These are phyloP conservation scores for Sphecodes monilicornis DNA, from an alignment of 2,888 invertebrate species.

Conservation along the genomic window DNA sequence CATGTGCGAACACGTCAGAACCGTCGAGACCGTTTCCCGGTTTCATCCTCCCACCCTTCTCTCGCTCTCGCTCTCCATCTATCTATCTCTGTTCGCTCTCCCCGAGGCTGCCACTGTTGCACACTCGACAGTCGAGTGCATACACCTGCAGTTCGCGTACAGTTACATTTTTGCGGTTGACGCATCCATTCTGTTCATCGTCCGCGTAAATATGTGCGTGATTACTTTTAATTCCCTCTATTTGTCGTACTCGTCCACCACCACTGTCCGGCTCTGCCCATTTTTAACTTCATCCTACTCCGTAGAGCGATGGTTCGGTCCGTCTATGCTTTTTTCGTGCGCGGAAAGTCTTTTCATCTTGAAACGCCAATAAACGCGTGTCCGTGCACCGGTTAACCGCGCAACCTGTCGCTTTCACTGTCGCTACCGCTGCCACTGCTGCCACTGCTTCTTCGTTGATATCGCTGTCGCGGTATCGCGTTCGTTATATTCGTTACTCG, in stretches of 20 bases:
- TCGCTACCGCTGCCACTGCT: too few species aligned
- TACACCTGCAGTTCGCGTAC: conserved; percentile 75
- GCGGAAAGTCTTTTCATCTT: conserved; percentile 15
- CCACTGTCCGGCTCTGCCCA: background rate
- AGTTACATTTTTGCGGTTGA: conserved; percentile 79
- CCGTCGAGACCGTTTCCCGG: conserved; percentile 23
- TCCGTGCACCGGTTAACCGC: conserved; percentile 76
- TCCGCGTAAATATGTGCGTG: conserved; percentile 78
- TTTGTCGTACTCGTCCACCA: conserved; percentile 63
- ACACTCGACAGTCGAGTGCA: conserved; percentile 48
- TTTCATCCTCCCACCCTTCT: background rate
- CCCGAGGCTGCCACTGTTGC: conserved; percentile 8
- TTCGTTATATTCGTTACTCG: conserved; percentile 63
- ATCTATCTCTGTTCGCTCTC: background rate
- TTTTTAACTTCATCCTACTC: conserved; percentile 4
- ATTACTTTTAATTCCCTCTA: conserved; percentile 82
- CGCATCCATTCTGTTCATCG: conserved; percentile 74
- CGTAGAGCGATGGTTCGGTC: background rate
- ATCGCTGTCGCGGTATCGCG: conserved; percentile 28
- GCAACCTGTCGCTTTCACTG: conserved; percentile 38
- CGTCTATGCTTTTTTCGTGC: background rate
- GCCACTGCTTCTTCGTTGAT: background rate
- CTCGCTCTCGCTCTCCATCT: background rate
- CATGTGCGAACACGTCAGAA: conserved; percentile 28
- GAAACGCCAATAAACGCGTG: too few species aligned